Percentiles rank a stretch among this genome's conserved stretches.
phyloP scores from a whole-genome alignment of 2,888 invertebrate genomes.

The Oeneis ivallda region DNA sequence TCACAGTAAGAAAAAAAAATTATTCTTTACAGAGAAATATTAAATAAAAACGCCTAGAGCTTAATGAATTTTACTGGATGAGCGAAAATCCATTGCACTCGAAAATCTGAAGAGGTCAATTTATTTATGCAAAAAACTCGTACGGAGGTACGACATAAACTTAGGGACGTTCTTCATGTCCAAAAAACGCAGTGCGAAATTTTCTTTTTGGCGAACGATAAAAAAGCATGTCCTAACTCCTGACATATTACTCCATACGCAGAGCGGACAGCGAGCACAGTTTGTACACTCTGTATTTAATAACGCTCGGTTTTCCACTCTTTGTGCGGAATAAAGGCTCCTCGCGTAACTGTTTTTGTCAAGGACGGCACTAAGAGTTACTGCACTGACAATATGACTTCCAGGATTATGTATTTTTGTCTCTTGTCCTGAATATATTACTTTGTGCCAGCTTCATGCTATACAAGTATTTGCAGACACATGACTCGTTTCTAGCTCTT shows the following conservation, averaged over 20 bases:
- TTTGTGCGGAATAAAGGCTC: conserved; percentile 33
- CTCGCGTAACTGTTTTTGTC: conserved; percentile 24
- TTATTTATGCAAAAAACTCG: background rate
- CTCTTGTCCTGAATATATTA: conserved; percentile 11
- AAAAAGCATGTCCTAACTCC: conserved; percentile 26
- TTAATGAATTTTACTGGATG: no score
- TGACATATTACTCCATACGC: conserved; percentile 33
- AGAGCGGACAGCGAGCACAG: conserved; percentile 26
- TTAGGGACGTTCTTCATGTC: background rate
- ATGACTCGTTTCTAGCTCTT: background rate
- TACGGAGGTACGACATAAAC: no score
- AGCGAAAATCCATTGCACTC: background rate
- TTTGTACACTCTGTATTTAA: conserved; percentile 26
- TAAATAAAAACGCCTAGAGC: no score
- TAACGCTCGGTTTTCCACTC: conserved; percentile 26
- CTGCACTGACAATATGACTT: conserved; percentile 19
- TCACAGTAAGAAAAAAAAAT: no score
- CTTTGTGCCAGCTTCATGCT: conserved; percentile 4
- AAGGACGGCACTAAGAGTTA: conserved; percentile 19
- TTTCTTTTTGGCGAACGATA: conserved; percentile 14
- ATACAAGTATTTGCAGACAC: background rate
- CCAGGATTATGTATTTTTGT: conserved; percentile 16
- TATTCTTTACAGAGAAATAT: no score
- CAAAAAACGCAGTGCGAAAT: conserved; percentile 18
- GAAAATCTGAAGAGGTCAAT: background rate